Percentiles rank a stretch among this genome's conserved stretches.
Evolutionary conservation across 37 sponge, comb jelly and placozoan species (phyloP).

Genomic region (Ianthella basta): DNA sequence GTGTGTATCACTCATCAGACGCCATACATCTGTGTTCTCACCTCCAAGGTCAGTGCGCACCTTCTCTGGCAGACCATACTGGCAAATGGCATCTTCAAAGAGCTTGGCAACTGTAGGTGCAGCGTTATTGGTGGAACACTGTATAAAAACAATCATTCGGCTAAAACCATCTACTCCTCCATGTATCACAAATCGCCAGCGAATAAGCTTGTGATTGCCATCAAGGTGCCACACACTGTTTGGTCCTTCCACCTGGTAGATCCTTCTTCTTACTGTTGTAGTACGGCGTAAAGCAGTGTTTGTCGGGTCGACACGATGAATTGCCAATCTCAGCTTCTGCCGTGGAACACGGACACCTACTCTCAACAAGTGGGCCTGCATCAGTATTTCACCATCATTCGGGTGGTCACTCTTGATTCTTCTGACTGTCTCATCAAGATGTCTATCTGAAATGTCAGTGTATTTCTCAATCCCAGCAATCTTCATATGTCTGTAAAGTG

Average conservation of each 20-base stretch:
- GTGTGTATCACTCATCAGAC: conserved; percentile 5
- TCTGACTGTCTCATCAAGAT: conserved; percentile 1
- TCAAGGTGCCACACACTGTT: conserved; percentile 33
- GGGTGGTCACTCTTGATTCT: conserved; percentile 24
- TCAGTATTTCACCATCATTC: conserved; percentile 20
- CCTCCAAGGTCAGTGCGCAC: conserved; percentile 16
- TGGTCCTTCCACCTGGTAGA: conserved; percentile 44
- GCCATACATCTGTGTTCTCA: conserved; percentile 17
- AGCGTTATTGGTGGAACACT: conserved; percentile 30
- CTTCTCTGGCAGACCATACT: conserved; percentile 38
- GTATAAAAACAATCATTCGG: conserved; percentile 28
- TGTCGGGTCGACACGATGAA: conserved; percentile 48
- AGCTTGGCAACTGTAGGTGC: conserved; percentile 18
- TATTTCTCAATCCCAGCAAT: conserved; percentile 19
- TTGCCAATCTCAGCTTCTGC: conserved; percentile 22
- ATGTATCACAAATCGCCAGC: conserved; percentile 20
- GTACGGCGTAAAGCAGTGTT: conserved; percentile 21
- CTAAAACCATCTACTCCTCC: conserved; percentile 26
- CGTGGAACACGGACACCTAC: conserved; percentile 29
- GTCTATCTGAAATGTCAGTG: conserved; percentile 21
- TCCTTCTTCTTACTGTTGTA: conserved; percentile 39
- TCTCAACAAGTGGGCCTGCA: conserved; percentile 31
- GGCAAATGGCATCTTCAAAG: conserved; percentile 18
- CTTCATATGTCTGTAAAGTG: conserved; percentile 13
- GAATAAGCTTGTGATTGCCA: conserved; percentile 14